Base-by-base conservation (phyloP, 2,888 invertebrate genomes). In the Stictocephala bisonia region DNA sequence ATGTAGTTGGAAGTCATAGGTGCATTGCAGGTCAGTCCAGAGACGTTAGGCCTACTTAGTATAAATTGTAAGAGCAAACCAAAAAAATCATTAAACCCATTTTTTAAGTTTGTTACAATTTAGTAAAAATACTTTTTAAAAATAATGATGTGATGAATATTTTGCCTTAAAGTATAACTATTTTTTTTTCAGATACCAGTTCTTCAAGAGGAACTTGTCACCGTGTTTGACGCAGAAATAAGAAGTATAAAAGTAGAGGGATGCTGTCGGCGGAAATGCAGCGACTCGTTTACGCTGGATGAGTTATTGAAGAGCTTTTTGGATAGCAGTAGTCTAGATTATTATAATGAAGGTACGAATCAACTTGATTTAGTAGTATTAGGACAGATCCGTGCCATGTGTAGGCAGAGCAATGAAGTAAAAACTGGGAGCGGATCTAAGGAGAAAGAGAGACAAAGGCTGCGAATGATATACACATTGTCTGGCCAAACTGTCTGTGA, bases 401-500 rank as follows among this genome's bases (percentile, higher is more conserved):
- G 53, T 53, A 53, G 56, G 56, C 56, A 56, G 26, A 56, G 56
- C 56, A 56, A 56, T 56, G 56, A 56, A 26, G 56, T 56, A n/a
- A 56, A 56, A 56, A 56, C 56, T 56, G 56, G 56, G 22, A 56
- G 56, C 20, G 56, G 24, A 13, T 56, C 22, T 56, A 56, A 53
- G 66, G 41, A 66, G 24, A 67, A 48, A 67, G 22, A 67, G 48
- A 67, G 67, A 48, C 13, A 67, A 24, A 67, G 67, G 20, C 24
- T 44, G 18, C 2, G 67, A 48, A 67, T 67, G 67, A 67, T 41
- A 26, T 67, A 67, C 48, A 48, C 26, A 24, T 48, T 67, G 26
- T 29, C 29, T 29, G 67, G 67, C 48, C 27, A 24, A 29, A 24
- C 67, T 67, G 67, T 67, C 15, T 67, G 67, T 67, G 67, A 67